phyloP scores from a whole-genome alignment of 2,113 vertebrate species.

The Chaetops frenatus region DNA sequence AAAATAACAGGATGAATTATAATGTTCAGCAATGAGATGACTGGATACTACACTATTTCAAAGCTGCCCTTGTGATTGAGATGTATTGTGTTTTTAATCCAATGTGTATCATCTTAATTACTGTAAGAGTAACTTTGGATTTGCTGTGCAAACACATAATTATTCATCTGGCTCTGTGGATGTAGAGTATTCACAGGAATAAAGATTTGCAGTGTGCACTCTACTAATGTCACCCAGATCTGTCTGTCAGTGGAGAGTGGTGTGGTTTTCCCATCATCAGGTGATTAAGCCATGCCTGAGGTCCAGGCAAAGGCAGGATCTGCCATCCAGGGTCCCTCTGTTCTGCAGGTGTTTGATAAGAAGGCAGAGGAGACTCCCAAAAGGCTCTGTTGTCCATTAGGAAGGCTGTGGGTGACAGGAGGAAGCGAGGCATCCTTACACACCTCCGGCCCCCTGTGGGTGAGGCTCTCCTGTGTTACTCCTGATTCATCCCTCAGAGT shows the following conservation, averaged over 20 bases:
- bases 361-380: background rate
- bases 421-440: background rate
- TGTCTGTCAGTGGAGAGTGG: background rate
- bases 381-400: background rate
- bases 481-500: background rate
- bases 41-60: background rate
- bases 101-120: background rate
- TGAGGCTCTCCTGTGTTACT: background rate
- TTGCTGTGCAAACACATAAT: background rate
- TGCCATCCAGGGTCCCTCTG: background rate
- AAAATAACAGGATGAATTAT: background rate
- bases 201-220: background rate
- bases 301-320: background rate
- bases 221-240: background rate
- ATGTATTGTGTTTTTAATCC: background rate
- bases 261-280: background rate
- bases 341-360: background rate
- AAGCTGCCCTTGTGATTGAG: background rate
- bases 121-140: background rate
- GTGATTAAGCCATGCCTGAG: background rate
- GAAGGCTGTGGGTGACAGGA: background rate
- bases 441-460: background rate
- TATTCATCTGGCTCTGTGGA: background rate
- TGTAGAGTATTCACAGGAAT: background rate
- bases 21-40: background rate